Evolutionary conservation across 2,797 vertebrate genomes (phyloP), one percentile per base, ranked within the genome.

Genomic region (Caiman crocodilus): DNA sequence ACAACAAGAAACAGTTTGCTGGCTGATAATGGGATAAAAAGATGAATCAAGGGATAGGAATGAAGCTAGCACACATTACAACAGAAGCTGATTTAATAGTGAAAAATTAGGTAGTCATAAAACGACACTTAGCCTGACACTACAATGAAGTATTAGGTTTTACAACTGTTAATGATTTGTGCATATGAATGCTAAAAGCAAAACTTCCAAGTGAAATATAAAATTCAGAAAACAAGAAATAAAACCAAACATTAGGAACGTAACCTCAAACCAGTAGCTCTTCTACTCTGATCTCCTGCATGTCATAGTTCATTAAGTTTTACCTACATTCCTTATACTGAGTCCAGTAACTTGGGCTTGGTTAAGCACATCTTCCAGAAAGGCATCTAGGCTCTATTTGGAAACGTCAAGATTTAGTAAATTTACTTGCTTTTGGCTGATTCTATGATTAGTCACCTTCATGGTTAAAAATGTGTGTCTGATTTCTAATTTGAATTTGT

Each of bases 41-140:
- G 3, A 90, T 23, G 60, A 12, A 93, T n/a, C 60, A 90, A 89
- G 59, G 11, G 18, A 21, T 64, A 88, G 84, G 82, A 92, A 88
- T 32, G 4, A 95, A 90, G 21, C 25, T 69, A 15, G 71, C 23
- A 61, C 30, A 25, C 5, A 35, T 55, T 78, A 85, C 23, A 61
- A 13, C 26, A 13, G 88, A 92, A 89, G 71, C 5, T 9, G 67
- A 84, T 23, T 60, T 60, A 56, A 61, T 5, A 76, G 75, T 2
- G 79, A 89, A 59, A 86, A 79, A 57, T 4, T 25, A 59, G 63
- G 17, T 76, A 74, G 86, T 87, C 84, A 26, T 35, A 61, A 18
- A 84, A 61, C n/a, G n/a, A n/a, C n/a, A n/a, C n/a, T 76, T 10
- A 76, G 10, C 20, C 13, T 5, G 13, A 86, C 87, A 82, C 32